A percentile compares a stretch with the other conserved stretches of the same genome.
phyloP scores from a whole-genome alignment of 1,140 invertebrate genomes.

The Drosophila novamexicana region DNA sequence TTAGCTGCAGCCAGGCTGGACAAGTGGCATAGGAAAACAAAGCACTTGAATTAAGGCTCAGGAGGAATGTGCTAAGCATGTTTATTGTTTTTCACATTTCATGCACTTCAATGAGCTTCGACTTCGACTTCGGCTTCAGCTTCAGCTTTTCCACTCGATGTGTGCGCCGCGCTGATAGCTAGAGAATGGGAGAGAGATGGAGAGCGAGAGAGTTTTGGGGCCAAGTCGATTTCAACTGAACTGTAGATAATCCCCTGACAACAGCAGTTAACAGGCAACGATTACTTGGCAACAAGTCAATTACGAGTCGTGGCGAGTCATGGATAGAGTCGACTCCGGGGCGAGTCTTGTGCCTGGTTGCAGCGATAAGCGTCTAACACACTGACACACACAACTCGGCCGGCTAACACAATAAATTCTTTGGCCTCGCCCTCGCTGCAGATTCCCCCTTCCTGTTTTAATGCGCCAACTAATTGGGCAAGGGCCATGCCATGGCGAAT shows the following conservation, averaged over 20 bases:
- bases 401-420: conserved; percentile 68
- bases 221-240: conserved; percentile 73
- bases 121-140: background rate
- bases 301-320: conserved; percentile 51
- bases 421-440: conserved; percentile 40
- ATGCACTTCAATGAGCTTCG: conserved; percentile 67
- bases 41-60: conserved; percentile 37
- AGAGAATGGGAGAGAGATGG: background rate
- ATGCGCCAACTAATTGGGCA: conserved; percentile 78
- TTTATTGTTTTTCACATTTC: conserved; percentile 79
- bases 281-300: conserved; percentile 83
- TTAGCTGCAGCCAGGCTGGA: conserved; percentile 50
- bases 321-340: conserved; percentile 2
- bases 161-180: conserved; percentile 25
- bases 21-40: conserved; percentile 38
- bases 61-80: conserved; percentile 51
- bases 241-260: conserved; percentile 82
- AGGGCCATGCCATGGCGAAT: conserved; percentile 17
- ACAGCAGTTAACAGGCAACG: conserved; percentile 82
- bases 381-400: conserved; percentile 35
- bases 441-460: conserved; percentile 58
- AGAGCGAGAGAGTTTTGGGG: background rate
- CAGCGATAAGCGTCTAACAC: conserved; percentile 62
- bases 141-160: background rate
- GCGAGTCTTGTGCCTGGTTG: conserved; percentile 52